Evolutionary conservation across 2,888 invertebrate genomes (phyloP), one percentile per base, ranked within the genome.

Genomic region (Axea sp.): DNA sequence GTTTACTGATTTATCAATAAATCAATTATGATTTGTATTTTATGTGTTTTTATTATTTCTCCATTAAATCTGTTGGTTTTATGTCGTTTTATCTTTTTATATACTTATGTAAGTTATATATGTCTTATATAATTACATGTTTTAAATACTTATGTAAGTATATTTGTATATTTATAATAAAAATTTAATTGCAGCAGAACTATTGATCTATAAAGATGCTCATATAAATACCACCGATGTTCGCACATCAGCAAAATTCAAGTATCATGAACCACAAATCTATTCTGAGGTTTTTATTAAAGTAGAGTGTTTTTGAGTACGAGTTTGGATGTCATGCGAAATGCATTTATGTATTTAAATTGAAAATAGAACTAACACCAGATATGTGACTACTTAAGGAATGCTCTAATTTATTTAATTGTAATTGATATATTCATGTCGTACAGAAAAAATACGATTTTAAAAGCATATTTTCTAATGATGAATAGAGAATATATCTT

Each of bases 161-260:
- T 30, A 30, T 9, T 9, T 12, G n/a, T 12, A 5, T 41, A 15
- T 35, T 35, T 53, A 41, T 57, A 47, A 65, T 55, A 33, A 24
- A 15, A 0, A n/a, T 64, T 39, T 71, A 12, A 31, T 77, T 80
- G 35, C 62, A 79, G 80, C 49, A 80, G 80, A 73, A 76, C 77
- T 24, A 80, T 79, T 9, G 79, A 82, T 72, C 83, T 85, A 78
- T 87, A 87, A 84, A 86, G n/a, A n/a, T n/a, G n/a, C n/a, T n/a
- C n/a, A n/a, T n/a, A n/a, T n/a, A 78, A 77, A 82, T 81, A 83
- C 85, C 60, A 84, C 82, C 82, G 82, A 84, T 83, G 82, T 82
- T 49, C 37, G 37, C 82, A 82, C 83, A 83, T 83, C 83, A 80
- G 81, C 82, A 82, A 80, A 77, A 81, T 77, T 79, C 83, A 75